Evolutionary conservation across 2,888 invertebrate species (phyloP).

Genomic region (Eilema depressum): DNA sequence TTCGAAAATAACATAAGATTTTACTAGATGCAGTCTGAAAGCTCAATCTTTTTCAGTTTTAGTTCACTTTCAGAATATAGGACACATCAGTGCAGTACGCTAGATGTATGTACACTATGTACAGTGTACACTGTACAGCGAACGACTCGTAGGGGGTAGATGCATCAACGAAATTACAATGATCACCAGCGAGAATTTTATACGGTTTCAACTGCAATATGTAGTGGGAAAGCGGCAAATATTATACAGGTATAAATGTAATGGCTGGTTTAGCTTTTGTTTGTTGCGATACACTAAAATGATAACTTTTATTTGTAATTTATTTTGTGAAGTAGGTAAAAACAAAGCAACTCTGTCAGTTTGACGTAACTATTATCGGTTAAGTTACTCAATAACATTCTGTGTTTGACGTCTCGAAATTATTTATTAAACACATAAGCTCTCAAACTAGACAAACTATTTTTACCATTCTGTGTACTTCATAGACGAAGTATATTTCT

Average conservation of each 20-base stretch:
- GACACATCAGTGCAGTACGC: slow-evolving; percentile 29
- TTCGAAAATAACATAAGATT: slow-evolving; percentile 18
- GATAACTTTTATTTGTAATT: neutral
- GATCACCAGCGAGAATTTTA: slow-evolving; percentile 38
- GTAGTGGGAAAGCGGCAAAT: slow-evolving; percentile 14
- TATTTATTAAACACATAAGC: neutral
- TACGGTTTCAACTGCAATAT: slow-evolving; percentile 25
- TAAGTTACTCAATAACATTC: neutral
- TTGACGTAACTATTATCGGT: neutral
- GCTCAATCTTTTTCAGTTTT: slow-evolving; percentile 42
- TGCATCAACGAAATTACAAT: slow-evolving; percentile 54
- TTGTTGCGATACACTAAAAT: slow-evolving; percentile 8
- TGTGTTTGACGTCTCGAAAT: neutral
- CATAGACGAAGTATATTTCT: neutral
- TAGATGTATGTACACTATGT: slow-evolving; percentile 17
- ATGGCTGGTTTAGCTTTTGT: slow-evolving; percentile 7
- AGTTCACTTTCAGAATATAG: slow-evolving; percentile 42
- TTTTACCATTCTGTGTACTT: no score
- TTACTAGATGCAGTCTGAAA: slow-evolving; percentile 17
- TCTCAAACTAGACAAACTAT: neutral
- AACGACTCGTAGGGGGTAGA: slow-evolving; percentile 29
- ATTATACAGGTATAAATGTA: slow-evolving; percentile 12
- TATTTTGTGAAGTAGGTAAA: neutral
- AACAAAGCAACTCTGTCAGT: neutral
- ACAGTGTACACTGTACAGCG: no score